A percentile compares a stretch with the other conserved stretches of the same genome.
These are phyloP conservation scores for Metaphire vulgaris DNA, from an alignment of 1,140 invertebrate species.

Conservation along the genomic window DNA sequence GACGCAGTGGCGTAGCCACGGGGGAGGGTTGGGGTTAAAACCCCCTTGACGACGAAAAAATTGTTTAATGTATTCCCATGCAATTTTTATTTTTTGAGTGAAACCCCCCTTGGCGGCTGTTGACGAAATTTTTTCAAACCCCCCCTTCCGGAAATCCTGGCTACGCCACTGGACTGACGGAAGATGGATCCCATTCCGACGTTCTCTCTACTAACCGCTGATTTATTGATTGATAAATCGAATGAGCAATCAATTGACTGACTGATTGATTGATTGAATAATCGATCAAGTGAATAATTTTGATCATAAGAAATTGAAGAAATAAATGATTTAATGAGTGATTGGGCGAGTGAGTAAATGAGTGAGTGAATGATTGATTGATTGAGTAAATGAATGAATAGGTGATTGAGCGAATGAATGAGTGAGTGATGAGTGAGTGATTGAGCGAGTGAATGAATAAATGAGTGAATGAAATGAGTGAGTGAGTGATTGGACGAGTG, in stretches of 20 bases:
- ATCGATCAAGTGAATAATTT: too few species aligned
- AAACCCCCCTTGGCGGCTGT: neutral
- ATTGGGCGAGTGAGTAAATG: too few species aligned
- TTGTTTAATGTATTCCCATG: neutral
- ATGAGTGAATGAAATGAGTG: neutral
- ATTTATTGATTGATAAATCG: too few species aligned
- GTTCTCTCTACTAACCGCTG: too few species aligned
- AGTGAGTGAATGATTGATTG: too few species aligned
- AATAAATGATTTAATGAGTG: too few species aligned
- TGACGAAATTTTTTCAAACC: neutral
- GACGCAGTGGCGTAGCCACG: neutral
- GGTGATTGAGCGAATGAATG: neutral
- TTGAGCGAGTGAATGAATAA: neutral
- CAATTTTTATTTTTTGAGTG: neutral
- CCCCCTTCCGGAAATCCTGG: too few species aligned
- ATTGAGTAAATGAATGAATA: neutral
- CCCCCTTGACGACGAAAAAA: neutral
- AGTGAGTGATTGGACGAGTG: neutral
- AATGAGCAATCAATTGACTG: too few species aligned
- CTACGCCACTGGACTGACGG: too few species aligned
- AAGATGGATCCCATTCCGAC: too few species aligned
- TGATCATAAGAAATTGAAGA: too few species aligned
- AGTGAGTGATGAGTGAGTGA: neutral
- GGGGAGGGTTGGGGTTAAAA: neutral
- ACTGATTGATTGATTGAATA: too few species aligned